Evolutionary conservation across 2,113 vertebrate genomes (phyloP), one percentile per base, ranked within the genome.

Genomic region (human (Homo sapiens)): DNA sequence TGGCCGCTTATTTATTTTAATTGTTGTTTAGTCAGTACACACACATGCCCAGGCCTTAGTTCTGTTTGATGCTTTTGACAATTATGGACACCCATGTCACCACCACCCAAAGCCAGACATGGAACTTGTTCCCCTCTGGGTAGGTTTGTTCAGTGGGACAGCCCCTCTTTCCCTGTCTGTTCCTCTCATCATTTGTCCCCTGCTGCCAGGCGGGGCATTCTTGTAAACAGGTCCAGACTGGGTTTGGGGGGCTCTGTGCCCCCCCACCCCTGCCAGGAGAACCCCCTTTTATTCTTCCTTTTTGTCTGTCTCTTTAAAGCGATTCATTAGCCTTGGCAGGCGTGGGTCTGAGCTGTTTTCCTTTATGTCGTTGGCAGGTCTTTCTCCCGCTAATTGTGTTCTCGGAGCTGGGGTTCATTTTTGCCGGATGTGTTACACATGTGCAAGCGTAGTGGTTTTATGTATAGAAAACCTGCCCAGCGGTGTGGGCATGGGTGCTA

Each of bases 261-360:
- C 52, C 52, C 13, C 32, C 8, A 22, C 7, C 17, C 27, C 43
- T 22, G 50, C 73, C 16, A 8, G 52, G 61, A 89, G 66, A 90
- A 57, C 57, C 89, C 59, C 89, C 23, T 83, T 86, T 93, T 79
- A 90, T 68, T 73, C 73, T 45, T 27, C 32, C 18, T 86, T 89
- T 94, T 84, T 93, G 94, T 89, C 48, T 93, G 6, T 84, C 80
- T 90, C 61, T 89, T 43, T 89, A 30, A 86, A 83, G 50, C 10
- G 3, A 43, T 93, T 96, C 40, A 83, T 93, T 75, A 35, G 79
- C 89, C 75, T 97, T 84, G 92, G 92, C 64, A 72, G 48, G 73
- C 89, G 38, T 1, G 0, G 64, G 40, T 35, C 48, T 12, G 45
- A 45, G 78, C 87, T 88, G 87, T 75, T 96, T 96, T 93, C 59